Evolutionary conservation across 2,797 vertebrate species (phyloP), one percentile per base, ranked within the genome.

Genomic region (Leptodactylus fallax): DNA sequence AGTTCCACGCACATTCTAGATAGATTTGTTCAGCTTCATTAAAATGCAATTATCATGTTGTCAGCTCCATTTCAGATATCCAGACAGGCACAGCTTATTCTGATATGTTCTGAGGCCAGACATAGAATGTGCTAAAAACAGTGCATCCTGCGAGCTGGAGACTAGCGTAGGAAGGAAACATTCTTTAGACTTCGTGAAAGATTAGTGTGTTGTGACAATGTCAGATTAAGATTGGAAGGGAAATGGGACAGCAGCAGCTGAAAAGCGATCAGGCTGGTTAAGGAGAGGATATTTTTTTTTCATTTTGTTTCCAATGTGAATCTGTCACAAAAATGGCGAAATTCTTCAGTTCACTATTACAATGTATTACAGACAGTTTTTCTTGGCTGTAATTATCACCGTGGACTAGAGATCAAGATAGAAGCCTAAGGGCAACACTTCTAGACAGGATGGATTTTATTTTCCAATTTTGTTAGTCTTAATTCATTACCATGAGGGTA

Each of bases 111-210:
- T 87, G 90, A 78, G 91, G 87, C 87, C 85, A 86, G 79, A 87
- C 79, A 51, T 25, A 88, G 90, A 79, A 67, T 78, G 47, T 58
- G 87, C 87, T 91, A 87, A 89, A 91, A 90, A 89, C 90, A 91
- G 89, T 25, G 80, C 79, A 36, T 76, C 17, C 89, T 87, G 65
- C 88, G 0, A 0, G 81, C 85, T 88, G 53, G 81, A 19, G 82
- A 84, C 74, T 21, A n/a, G 80, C n/a, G 55, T 83, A 89, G 88
- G 88, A 89, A 89, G 88, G 88, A 89, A 89, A 69, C 36, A 53
- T 53, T 45, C 61, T 86, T 69, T 36, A 72, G 74, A 58, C 88
- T 83, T 79, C 10, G 65, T 76, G 80, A 89, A 72, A 79, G 80
- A 89, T 89, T 89, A 83, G 71, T 89, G 88, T 89, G 88, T 83